Evolutionary conservation across 1,140 invertebrate species (phyloP), one percentile per base, ranked within the genome.

Genomic region (Neodiprion pinetum): DNA sequence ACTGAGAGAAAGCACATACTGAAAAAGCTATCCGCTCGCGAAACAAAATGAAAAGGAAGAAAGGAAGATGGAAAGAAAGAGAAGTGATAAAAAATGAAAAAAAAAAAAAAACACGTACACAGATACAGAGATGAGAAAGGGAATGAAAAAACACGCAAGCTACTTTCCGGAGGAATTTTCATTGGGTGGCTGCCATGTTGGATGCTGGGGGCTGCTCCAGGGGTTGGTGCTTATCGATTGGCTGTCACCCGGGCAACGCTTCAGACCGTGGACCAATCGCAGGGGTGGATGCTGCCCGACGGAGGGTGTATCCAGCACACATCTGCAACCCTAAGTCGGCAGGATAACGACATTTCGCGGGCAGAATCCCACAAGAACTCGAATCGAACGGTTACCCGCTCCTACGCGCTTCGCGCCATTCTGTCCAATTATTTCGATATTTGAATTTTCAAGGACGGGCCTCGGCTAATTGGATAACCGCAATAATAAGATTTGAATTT

Each of bases 281-380:
- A 53, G 23, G 49, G 7, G 70, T 49, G 70, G 61, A 74, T 74
- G 40, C 40, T 65, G 73, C 12, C 21, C 67, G 11, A 21, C 67
- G 40, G 40, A 69, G 21, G 21, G 21, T 47, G 67, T 47, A 69
- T 74, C 70, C 21, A 21, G 8, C 76, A 70, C 69, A 70, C 76
- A 47, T 49, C 61, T 47, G 21, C 17, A 70, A 61, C 80, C 77
- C 81, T 76, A 73, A 81, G 83, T 86, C 84, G 82, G 81, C 77
- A 77, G 82, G 85, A 85, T 88, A 87, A 88, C 87, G 88, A 82
- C 86, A 87, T 88, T 88, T 88, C 84, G 83, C 80, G 84, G 83
- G 84, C 87, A 88, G 87, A 88, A 87, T 86, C 86, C 85, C 84
- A 85, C 85, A 87, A 87, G 87, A 86, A 88, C 83, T 88, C 86